Percentiles rank a stretch among this genome's conserved stretches.
Evolutionary conservation across 2,888 invertebrate genomes (phyloP).

Genomic region (Dilophus febrilis): DNA sequence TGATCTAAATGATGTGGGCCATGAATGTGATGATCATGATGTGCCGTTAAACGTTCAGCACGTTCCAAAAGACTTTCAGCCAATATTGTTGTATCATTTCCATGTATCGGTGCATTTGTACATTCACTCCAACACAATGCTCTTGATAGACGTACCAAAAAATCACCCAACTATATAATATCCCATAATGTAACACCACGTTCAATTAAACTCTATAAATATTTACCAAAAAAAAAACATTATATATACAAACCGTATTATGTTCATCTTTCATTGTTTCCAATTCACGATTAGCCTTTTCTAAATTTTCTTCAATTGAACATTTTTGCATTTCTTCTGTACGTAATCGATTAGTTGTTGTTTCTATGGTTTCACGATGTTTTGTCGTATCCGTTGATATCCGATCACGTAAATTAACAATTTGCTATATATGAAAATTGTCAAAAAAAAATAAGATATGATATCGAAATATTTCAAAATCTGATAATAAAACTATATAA

Average conservation of each 20-base stretch:
- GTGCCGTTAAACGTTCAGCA: conserved; percentile 47
- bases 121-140: conserved; percentile 42
- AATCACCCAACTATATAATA: conserved; percentile 49
- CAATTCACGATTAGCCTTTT: conserved; percentile 65
- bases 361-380: conserved; percentile 32
- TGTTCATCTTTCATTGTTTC: conserved; percentile 36
- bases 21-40: conserved; percentile 19
- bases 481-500: neutral
- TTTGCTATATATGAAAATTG: conserved; percentile 40
- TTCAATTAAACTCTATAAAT: neutral
- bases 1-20: conserved; percentile 7
- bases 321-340: conserved; percentile 46
- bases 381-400: conserved; percentile 55
- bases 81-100: conserved; percentile 27
- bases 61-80: conserved; percentile 68
- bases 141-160: conserved; percentile 65
- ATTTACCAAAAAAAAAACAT: neutral
- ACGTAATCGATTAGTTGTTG: conserved; percentile 48
- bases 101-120: conserved; percentile 23
- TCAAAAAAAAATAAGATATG: too few species aligned
- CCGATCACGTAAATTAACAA: conserved; percentile 60
- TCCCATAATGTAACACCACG: neutral
- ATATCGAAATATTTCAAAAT: too few species aligned
- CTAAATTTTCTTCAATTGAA: conserved; percentile 53
- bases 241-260: conserved; percentile 12